Percentiles rank a stretch among this genome's conserved stretches.
phyloP scores from a whole-genome alignment of 2,888 invertebrate species.

The Altica lythri region DNA sequence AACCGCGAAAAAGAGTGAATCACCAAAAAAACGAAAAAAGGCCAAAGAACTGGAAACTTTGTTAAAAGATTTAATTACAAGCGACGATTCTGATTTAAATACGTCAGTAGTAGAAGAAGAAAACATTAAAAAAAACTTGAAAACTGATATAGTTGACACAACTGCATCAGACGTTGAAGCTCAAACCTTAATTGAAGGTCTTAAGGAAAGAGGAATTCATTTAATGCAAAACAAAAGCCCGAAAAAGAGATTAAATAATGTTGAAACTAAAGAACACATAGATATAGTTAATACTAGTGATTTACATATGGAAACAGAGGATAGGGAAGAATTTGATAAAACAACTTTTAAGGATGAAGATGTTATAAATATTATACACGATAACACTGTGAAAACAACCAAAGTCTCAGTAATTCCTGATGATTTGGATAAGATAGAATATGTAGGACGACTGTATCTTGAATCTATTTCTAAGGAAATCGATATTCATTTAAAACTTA shows the following conservation, averaged over 20 bases:
- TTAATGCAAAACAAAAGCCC: conserved; percentile 49
- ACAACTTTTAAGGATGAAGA: conserved; percentile 11
- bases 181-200: conserved; percentile 46
- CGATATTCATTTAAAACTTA: conserved; percentile 39
- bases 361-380: conserved; percentile 10
- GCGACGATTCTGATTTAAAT: conserved; percentile 20
- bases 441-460: conserved; percentile 43
- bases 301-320: conserved; percentile 15
- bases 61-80: conserved; percentile 17
- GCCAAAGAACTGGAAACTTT: conserved; percentile 4
- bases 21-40: conserved; percentile 26
- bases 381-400: neutral
- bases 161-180: conserved; percentile 42
- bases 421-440: conserved; percentile 10
- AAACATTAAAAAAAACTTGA: neutral
- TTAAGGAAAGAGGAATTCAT: conserved; percentile 53
- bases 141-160: conserved; percentile 18
- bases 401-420: neutral
- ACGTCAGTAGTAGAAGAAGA: conserved; percentile 1
- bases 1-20: conserved; percentile 24
- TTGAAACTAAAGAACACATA: no score
- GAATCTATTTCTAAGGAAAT: conserved; percentile 42
- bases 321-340: conserved; percentile 26
- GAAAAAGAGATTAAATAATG: conserved; percentile 29
- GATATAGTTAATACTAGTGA: conserved; percentile 14